These are phyloP conservation scores for Australoheros scitulus DNA, from an alignment of 2,113 vertebrate species.

Conservation along the genomic window DNA sequence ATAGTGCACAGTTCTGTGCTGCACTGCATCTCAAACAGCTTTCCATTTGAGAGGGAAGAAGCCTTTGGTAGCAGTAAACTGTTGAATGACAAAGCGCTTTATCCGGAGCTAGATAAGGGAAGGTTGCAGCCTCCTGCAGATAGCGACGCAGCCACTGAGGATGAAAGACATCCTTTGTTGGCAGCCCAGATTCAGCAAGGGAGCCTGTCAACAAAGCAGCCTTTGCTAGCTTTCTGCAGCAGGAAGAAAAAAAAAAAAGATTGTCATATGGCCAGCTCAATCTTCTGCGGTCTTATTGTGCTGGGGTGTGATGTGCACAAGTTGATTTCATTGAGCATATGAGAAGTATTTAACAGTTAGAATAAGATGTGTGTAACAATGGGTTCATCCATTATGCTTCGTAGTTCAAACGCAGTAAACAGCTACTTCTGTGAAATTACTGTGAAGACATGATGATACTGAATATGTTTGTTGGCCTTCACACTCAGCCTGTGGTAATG, in stretches of 20 bases:
- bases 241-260: constrained; percentile 8
- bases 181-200: constrained; percentile 44
- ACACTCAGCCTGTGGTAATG: neutral
- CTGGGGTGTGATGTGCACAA: constrained; percentile 4
- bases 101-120: constrained; percentile 61
- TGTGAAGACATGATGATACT: neutral
- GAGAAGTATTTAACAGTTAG: neutral
- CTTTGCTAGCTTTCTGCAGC: constrained; percentile 37
- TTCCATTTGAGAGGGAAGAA: constrained; percentile 19
- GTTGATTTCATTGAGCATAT: constrained; percentile 5
- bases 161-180: constrained; percentile 71
- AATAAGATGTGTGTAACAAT: neutral
- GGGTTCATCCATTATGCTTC: neutral
- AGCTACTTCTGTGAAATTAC: neutral
- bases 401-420: neutral
- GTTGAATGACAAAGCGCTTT: constrained; percentile 62
- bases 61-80: constrained; percentile 52
- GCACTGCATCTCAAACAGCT: constrained; percentile 45
- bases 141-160: constrained; percentile 39
- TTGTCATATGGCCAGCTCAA: constrained; percentile 33
- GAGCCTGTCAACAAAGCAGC: constrained; percentile 65
- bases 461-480: neutral
- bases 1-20: neutral
- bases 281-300: constrained; percentile 29
- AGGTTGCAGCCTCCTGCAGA: constrained; percentile 67